Evolutionary conservation across 2,888 invertebrate genomes (phyloP).

Genomic region (Thereva nobilitata): DNA sequence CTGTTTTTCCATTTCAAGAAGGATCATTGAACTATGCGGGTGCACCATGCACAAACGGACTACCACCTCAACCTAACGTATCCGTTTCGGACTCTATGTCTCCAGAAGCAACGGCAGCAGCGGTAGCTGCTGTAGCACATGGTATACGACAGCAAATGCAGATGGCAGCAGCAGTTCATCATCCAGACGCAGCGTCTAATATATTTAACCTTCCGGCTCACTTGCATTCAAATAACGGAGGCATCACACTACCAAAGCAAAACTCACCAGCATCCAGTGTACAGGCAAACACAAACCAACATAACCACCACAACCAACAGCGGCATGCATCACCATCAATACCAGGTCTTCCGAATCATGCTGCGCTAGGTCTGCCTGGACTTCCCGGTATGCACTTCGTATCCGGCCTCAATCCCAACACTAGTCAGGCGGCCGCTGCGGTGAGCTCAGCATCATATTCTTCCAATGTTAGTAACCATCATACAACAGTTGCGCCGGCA

Average conservation of each 20-base stretch:
- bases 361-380: conserved; percentile 47
- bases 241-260: conserved; percentile 50
- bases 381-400: conserved; percentile 46
- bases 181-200: conserved; percentile 61
- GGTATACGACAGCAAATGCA: conserved; percentile 82
- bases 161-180: conserved; percentile 66
- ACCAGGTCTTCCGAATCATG: conserved; percentile 45
- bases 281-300: conserved; percentile 45
- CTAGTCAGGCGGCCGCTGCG: conserved; percentile 41
- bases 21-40: conserved; percentile 65
- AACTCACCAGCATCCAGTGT: conserved; percentile 59
- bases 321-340: conserved; percentile 43
- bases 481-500: conserved; percentile 43
- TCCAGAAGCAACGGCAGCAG: conserved; percentile 77
- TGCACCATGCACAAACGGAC: conserved; percentile 63
- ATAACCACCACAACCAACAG: conserved; percentile 41
- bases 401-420: conserved; percentile 42
- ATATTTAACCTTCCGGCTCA: conserved; percentile 56
- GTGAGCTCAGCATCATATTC: conserved; percentile 41
- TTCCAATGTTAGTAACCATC: conserved; percentile 37
- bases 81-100: conserved; percentile 61
- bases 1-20: conserved; percentile 66
- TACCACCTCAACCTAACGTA: conserved; percentile 62
- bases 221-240: conserved; percentile 47
- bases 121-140: conserved; percentile 84